These are phyloP conservation scores for Siniperca undulata DNA, from an alignment of 2,797 vertebrate genomes.

Conservation along the genomic window DNA sequence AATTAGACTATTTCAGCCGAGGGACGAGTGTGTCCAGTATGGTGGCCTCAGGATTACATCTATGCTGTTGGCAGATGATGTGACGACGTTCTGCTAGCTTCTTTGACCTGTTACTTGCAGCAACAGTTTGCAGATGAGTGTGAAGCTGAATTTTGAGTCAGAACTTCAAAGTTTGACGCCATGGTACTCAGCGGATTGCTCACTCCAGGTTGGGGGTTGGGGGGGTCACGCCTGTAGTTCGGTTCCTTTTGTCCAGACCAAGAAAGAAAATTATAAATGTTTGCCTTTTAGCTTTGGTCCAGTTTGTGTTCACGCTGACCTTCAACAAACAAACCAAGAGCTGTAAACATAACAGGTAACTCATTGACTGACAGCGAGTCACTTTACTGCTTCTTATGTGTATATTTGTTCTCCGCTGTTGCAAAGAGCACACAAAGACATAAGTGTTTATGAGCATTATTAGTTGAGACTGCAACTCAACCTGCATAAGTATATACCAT, in stretches of 20 bases:
- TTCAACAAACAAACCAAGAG: no score
- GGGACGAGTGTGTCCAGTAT: no score
- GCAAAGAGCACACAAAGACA: no score
- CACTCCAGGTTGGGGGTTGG: not conserved
- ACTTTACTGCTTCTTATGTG: not conserved
- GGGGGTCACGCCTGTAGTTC: no score
- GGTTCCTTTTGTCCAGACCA: no score
- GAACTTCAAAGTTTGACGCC: not conserved
- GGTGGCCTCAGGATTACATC: not conserved
- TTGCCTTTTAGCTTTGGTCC: not conserved
- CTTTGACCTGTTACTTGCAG: no score
- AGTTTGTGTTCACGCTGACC: no score
- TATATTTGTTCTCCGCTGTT: not conserved
- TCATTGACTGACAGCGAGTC: not conserved
- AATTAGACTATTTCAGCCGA: no score
- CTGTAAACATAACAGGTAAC: not conserved
- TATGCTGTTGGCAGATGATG: conserved; percentile 5
- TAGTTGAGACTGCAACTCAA: no score
- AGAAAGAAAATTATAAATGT: no score
- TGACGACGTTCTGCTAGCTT: not conserved
- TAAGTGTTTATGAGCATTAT: no score
- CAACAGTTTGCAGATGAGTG: not conserved
- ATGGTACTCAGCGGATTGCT: not conserved
- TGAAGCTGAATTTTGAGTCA: not conserved
- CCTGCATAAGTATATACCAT: no score